Percentiles rank a stretch among this genome's conserved stretches.
Conservation (phyloP, 2,113 vertebrate genomes). For the Laterallus jamaicensis region DNA sequence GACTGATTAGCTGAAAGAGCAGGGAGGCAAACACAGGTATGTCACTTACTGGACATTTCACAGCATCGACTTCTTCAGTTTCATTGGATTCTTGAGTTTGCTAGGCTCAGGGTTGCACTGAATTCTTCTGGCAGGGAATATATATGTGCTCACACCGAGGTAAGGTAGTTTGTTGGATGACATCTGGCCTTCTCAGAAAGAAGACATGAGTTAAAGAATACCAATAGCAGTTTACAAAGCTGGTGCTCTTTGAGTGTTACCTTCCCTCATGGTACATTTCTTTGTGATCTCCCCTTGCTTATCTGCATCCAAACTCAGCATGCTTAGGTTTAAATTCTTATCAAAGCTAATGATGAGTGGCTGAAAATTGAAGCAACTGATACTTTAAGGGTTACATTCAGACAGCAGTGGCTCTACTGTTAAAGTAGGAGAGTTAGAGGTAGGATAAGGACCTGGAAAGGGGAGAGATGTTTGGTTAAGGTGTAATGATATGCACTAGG, state of each 20-base stretch:
- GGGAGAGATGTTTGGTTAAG: not conserved
- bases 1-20: not conserved
- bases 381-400: not conserved
- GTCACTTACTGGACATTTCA: not conserved
- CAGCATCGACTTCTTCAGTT: not conserved
- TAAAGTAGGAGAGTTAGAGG: not conserved
- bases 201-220: not conserved
- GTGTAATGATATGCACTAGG: not conserved
- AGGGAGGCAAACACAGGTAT: not conserved
- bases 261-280: not conserved
- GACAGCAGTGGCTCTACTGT: not conserved
- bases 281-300: not conserved
- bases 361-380: not conserved
- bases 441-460: not conserved
- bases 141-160: accelerated
- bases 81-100: not conserved
- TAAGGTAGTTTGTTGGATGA: not conserved
- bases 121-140: not conserved
- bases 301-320: not conserved
- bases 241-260: not conserved
- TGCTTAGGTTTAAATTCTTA: not conserved
- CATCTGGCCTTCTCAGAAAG: not conserved
- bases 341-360: not conserved
- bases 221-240: not conserved
- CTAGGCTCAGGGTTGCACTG: not conserved